Evolutionary conservation across 2,797 vertebrate genomes (phyloP).

Genomic region (Spatula versicolor): DNA sequence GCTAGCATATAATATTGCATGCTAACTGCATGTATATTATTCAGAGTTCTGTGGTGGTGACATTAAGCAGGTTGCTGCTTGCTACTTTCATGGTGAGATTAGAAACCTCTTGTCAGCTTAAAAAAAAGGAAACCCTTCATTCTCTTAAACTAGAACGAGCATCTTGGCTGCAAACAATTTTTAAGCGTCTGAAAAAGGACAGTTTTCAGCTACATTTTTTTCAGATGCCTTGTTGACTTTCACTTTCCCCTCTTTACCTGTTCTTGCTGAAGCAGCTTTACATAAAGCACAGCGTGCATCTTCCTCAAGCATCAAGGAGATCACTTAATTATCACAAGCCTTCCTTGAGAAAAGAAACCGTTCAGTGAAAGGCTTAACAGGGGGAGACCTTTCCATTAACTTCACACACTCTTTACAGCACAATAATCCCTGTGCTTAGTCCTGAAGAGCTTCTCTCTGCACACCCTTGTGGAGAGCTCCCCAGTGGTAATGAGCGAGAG

Average conservation of each 20-base stretch:
- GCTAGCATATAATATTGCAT: too few species aligned
- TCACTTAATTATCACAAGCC: not conserved
- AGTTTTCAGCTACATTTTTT: not conserved
- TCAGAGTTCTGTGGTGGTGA: not conserved
- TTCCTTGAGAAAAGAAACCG: not conserved
- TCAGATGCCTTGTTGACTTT: not conserved
- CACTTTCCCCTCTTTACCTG: not conserved
- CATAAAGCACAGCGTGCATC: not conserved
- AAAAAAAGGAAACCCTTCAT: not conserved
- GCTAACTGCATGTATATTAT: not conserved
- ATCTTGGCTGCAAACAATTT: not conserved
- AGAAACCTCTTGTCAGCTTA: not conserved
- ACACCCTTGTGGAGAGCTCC: not conserved
- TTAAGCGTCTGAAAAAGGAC: not conserved
- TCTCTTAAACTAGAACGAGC: not conserved
- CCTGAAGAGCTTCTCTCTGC: not conserved
- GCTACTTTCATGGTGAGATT: not conserved
- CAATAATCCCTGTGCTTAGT: not conserved
- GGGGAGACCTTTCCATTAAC: not conserved
- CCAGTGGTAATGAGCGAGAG: not conserved
- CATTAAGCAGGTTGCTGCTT: not conserved
- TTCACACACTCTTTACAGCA: not conserved
- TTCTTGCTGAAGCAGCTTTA: conserved; percentile 1
- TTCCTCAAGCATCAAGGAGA: not conserved
- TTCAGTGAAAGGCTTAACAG: not conserved